A percentile compares a stretch with the other conserved stretches of the same genome.
phyloP scores from a whole-genome alignment of 1,140 invertebrate species.

The Cyclina sinensis region DNA sequence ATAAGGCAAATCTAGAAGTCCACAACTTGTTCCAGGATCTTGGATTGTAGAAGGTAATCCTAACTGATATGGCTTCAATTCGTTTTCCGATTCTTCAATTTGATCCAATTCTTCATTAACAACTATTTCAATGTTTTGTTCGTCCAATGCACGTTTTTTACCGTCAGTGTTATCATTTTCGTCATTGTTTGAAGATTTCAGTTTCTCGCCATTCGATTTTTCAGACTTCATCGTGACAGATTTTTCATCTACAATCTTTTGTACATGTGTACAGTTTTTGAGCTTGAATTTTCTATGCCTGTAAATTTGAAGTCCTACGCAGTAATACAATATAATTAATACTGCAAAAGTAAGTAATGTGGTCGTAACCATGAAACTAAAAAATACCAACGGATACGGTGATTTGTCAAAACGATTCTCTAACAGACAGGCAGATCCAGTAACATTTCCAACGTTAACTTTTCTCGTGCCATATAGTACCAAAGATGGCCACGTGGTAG shows the following conservation, averaged over 20 bases:
- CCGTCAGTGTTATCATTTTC: not conserved
- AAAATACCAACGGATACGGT: constrained; percentile 31
- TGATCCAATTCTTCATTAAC: not conserved
- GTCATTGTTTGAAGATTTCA: not conserved
- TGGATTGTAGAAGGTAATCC: not conserved
- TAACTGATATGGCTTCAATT: constrained; percentile 2
- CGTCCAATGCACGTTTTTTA: not conserved
- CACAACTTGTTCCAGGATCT: constrained; percentile 3
- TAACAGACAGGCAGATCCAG: constrained; percentile 15
- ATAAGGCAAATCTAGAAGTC: not conserved
- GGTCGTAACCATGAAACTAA: not conserved
- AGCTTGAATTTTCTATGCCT: constrained; percentile 47
- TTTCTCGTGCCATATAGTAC: constrained; percentile 56
- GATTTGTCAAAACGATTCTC: constrained; percentile 39
- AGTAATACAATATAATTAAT: constrained; percentile 51
- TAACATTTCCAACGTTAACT: not conserved
- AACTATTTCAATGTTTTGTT: not conserved
- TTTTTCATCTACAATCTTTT: constrained; percentile 35
- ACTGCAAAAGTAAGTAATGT: constrained; percentile 18
- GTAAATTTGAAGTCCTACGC: constrained; percentile 53
- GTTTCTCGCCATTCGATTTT: not conserved
- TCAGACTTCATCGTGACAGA: constrained; percentile 4
- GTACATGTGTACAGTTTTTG: constrained; percentile 43
- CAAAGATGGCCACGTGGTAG: constrained; percentile 43
- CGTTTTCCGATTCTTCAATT: not conserved